Percentiles rank a stretch among this genome's conserved stretches.
Conservation (phyloP, 2,113 vertebrate genomes). For the Leptobrachium leishanense region DNA sequence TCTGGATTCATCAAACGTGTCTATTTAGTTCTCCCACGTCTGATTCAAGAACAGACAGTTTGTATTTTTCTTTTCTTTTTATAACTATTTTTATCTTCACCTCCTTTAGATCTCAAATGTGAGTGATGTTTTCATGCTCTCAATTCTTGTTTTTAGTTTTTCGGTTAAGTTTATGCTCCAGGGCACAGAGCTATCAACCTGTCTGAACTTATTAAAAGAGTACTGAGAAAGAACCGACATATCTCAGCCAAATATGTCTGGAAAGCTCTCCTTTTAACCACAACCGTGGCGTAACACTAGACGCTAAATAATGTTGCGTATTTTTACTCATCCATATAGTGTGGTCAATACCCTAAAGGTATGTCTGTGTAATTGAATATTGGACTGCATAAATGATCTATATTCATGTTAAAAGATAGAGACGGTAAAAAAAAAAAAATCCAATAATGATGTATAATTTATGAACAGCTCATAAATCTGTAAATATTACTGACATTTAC, state of each 20-base stretch:
- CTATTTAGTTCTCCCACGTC: background rate
- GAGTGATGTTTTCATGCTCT: constrained; percentile 38
- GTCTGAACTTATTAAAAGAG: constrained; percentile 42
- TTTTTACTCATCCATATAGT: background rate
- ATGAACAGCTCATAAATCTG: too few relatives aligned
- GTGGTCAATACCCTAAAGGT: constrained; percentile 1
- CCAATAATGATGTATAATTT: too few relatives aligned
- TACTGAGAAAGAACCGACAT: constrained; percentile 8
- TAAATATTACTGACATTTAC: too few relatives aligned
- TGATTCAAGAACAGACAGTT: background rate
- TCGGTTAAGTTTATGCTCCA: constrained; percentile 14
- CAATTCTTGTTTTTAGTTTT: constrained; percentile 29
- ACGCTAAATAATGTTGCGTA: background rate
- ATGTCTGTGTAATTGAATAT: background rate
- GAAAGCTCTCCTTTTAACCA: background rate
- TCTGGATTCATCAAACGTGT: constrained; percentile 6
- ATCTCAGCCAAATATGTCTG: constrained; percentile 25
- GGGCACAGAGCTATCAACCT: constrained; percentile 26
- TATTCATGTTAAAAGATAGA: too few relatives aligned
- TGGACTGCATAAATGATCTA: too few relatives aligned
- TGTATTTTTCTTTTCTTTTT: constrained; percentile 1
- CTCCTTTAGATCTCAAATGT: constrained; percentile 16
- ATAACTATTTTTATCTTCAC: constrained; percentile 9
- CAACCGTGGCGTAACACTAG: background rate
- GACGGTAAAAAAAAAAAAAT: too few relatives aligned